Evolutionary conservation across 2,797 vertebrate species (phyloP).

Genomic region (Synanceia verrucosa): DNA sequence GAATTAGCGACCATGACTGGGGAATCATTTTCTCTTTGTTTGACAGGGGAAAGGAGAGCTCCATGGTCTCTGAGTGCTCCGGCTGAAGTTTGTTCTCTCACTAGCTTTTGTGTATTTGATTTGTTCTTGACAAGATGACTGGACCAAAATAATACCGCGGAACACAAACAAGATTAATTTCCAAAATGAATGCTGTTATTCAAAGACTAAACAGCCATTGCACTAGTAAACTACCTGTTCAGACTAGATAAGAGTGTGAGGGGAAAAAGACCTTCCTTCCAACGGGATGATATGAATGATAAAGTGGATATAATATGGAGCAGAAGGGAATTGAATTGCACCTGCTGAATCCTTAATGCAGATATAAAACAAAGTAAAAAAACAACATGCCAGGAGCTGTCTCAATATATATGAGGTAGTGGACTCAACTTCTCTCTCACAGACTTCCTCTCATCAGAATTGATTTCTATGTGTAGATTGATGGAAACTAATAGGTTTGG

Average conservation of each 20-base stretch:
- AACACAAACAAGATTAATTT: neutral
- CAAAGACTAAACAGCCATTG: neutral
- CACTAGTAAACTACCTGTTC: neutral
- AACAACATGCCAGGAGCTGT: neutral
- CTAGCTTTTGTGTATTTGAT: neutral
- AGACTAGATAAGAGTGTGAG: neutral
- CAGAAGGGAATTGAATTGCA: conserved; percentile 1
- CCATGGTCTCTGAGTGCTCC: neutral
- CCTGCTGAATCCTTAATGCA: conserved; percentile 14
- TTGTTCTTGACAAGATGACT: neutral
- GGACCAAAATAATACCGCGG: neutral
- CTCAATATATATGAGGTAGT: neutral
- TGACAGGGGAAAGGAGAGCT: neutral
- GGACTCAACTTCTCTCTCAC: neutral
- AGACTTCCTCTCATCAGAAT: conserved; percentile 15
- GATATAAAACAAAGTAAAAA: conserved; percentile 9
- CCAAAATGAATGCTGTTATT: neutral
- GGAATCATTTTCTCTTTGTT: neutral
- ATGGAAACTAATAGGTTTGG: conserved; percentile 4
- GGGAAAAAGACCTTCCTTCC: neutral
- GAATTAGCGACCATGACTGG: neutral
- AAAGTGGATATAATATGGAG: neutral
- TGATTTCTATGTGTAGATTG: conserved; percentile 5
- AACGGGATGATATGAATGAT: neutral
- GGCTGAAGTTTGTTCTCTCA: neutral